These are phyloP conservation scores for Diglossa brunneiventris DNA, from an alignment of 2,113 vertebrate genomes.

Conservation along the genomic window DNA sequence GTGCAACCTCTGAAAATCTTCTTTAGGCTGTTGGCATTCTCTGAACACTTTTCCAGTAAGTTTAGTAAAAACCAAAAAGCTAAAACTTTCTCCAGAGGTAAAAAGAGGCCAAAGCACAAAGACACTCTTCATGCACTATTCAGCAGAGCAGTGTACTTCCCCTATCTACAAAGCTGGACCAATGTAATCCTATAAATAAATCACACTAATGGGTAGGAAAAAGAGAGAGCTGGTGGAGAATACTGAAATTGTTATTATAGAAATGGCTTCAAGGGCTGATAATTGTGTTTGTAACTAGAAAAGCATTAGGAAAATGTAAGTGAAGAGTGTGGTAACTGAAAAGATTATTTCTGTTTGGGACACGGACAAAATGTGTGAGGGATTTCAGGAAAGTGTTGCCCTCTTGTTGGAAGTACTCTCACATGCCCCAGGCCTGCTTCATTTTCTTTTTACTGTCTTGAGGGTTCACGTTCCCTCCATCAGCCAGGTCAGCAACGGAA, in stretches of 20 bases:
- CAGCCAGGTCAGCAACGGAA: background rate
- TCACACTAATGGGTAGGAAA: background rate
- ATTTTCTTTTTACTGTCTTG: background rate
- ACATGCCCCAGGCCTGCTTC: background rate
- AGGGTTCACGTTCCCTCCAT: background rate
- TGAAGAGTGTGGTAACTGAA: background rate
- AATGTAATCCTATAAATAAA: background rate
- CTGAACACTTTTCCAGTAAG: background rate
- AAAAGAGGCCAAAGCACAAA: background rate
- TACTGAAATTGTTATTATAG: background rate
- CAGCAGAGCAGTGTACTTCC: background rate
- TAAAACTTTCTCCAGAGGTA: background rate
- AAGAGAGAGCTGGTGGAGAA: background rate
- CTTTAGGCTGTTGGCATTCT: background rate
- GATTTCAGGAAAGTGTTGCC: background rate
- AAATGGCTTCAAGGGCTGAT: background rate
- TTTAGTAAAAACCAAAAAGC: background rate
- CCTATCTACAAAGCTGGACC: background rate
- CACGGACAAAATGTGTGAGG: background rate
- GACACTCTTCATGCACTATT: background rate
- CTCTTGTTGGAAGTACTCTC: background rate
- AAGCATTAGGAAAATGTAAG: background rate
- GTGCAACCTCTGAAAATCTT: background rate
- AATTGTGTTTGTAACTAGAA: background rate
- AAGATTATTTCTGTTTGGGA: background rate